phyloP scores from a whole-genome alignment of 1,140 invertebrate genomes.

The Coenobita brevimanus region DNA sequence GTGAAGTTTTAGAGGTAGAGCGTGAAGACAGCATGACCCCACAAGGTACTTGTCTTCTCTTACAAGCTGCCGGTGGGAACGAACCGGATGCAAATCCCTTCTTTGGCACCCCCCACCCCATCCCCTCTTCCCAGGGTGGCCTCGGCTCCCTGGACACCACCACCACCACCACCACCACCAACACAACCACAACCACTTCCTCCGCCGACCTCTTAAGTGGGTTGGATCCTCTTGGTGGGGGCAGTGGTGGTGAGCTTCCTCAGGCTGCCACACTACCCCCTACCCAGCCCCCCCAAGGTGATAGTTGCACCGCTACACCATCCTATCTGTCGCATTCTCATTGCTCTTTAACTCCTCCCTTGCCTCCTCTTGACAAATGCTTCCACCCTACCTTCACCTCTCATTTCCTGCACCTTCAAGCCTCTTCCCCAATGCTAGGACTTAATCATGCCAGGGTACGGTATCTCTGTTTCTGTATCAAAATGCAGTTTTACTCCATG shows the following conservation, averaged over 20 bases:
- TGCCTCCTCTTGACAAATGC: background rate
- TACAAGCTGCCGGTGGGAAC: constrained; percentile 56
- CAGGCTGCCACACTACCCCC: constrained; percentile 41
- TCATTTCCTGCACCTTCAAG: too few species aligned
- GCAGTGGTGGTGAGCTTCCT: constrained; percentile 27
- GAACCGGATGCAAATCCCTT: constrained; percentile 53
- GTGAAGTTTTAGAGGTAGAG: background rate
- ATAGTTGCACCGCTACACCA: constrained; percentile 22
- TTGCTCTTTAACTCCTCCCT: background rate
- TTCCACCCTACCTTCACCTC: background rate
- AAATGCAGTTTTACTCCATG: too few species aligned
- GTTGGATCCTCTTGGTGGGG: constrained; percentile 52
- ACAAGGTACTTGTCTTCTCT: constrained; percentile 45
- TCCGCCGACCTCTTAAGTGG: constrained; percentile 52
- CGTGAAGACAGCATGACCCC: constrained; percentile 8
- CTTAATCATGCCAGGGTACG: too few species aligned
- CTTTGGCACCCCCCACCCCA: constrained; percentile 47
- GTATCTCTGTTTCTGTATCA: too few species aligned
- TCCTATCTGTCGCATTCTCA: background rate
- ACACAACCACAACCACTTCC: constrained; percentile 46
- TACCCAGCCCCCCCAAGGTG: constrained; percentile 51
- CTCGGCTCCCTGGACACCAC: constrained; percentile 41
- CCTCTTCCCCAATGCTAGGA: background rate
- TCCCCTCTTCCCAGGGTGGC: constrained; percentile 53
- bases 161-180: constrained; percentile 52